Base-by-base conservation (phyloP, 2,888 invertebrate genomes). In the Apamea epomidion region DNA sequence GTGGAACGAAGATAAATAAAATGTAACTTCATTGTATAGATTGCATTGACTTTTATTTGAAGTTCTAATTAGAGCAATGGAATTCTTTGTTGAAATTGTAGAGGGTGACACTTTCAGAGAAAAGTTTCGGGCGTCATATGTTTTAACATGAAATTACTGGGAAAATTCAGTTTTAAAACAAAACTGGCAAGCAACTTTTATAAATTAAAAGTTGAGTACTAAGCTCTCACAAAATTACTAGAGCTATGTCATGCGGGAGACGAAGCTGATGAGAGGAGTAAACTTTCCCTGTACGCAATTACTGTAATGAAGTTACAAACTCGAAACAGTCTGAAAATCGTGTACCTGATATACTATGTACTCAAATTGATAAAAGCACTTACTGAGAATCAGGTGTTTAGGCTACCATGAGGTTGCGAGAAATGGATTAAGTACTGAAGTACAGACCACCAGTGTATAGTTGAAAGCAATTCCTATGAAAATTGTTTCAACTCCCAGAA, bases 1-100 rank as follows among this genome's bases (percentile, higher is more conserved):
- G 76, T 45, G 81, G 81, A 88, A 90, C 83, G 32, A 51, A 79
- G 78, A 82, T 82, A 79, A 72, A 83, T 81, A 78, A 76, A 70
- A 73, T 74, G 32, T 75, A 58, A 60, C 51, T 72, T 14, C 21
- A 42, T 45, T 45, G 14, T 58, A 65, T 72, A 68, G 8, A 86
- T 86, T 64, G 16, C 0, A 58, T 58, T 69, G 42, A 58, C n/a
- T 58, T 77, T 58, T n/a, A 75, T 75, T 48, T 70, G 45, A 51
- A 12, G 16, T 21, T 18, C 18, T 68, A 54, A 72, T 79, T 68
- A 68, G 12, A 18, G 5, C 64, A 62, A 14, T 25, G 12, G 18
- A 78, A 42, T 32, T 12, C 1, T 18, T 74, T 16, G 18, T 18
- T 42, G 3, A 32, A 48, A 45, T 37, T 21, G n/a, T 42, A 16